Conservation (phyloP, 2,797 vertebrate species). For the Hylomyscus alleni region DNA sequence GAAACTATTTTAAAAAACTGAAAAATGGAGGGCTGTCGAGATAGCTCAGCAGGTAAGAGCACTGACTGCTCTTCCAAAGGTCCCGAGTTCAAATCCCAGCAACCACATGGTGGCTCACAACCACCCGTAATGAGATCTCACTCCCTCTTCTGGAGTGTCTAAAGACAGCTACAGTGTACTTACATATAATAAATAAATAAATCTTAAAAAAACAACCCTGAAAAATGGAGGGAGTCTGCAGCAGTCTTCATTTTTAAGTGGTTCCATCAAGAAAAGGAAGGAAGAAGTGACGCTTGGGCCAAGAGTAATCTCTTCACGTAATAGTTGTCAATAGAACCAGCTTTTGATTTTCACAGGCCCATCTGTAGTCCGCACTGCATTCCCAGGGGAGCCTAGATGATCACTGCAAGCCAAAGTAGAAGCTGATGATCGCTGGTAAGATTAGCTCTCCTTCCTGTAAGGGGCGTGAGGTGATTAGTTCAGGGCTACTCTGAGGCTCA, state of each 20-base stretch:
- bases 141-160: no score
- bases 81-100: no score
- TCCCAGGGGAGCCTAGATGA: not conserved
- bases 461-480: conserved; percentile 44
- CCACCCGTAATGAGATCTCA: no score
- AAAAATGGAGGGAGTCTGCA: not conserved
- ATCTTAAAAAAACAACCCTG: not conserved
- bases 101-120: no score
- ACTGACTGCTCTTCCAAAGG: no score
- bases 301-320: conserved; percentile 28
- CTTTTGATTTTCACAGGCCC: conserved; percentile 51
- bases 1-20: no score
- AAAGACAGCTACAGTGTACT: no score
- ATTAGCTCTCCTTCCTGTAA: conserved; percentile 17
- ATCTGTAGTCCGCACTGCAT: conserved; percentile 3
- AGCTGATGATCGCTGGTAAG: not conserved
- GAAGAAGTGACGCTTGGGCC: not conserved
- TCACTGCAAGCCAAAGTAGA: conserved; percentile 27
- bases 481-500: conserved; percentile 27
- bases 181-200: no score
- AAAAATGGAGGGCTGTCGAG: no score
- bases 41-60: no score
- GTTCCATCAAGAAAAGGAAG: not conserved
- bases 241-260: conserved; percentile 30
- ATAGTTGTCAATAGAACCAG: not conserved